Evolutionary conservation across 2,797 vertebrate species (phyloP).

Genomic region (Cryptoprocta ferox): DNA sequence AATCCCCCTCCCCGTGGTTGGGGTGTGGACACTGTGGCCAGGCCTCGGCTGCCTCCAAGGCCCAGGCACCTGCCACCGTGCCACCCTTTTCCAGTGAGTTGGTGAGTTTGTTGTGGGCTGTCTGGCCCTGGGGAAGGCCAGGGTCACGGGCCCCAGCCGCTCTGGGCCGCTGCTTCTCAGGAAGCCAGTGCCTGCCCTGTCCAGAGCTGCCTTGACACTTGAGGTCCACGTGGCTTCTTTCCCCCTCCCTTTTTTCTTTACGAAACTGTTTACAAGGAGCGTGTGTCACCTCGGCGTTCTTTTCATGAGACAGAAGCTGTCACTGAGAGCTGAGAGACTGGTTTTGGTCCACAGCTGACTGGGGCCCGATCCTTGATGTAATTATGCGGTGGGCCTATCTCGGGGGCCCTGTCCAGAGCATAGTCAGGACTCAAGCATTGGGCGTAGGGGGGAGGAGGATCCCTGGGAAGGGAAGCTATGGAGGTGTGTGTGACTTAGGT

Average conservation of each 20-base stretch:
- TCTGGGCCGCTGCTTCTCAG: neutral
- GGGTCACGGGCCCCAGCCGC: neutral
- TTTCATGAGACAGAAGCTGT: conserved; percentile 46
- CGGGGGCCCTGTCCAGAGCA: neutral
- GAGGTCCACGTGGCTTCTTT: conserved; percentile 24
- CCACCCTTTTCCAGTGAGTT: conserved; percentile 70
- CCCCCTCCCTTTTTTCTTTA: neutral
- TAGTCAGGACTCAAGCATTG: neutral
- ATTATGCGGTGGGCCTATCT: conserved; percentile 23
- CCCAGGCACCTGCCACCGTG: conserved; percentile 38
- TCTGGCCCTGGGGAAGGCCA: neutral
- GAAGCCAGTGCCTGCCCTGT: neutral
- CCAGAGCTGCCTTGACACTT: neutral
- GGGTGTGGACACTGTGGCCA: neutral
- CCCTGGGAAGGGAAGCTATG: neutral
- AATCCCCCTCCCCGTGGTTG: rapidly evolving
- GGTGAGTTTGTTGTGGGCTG: conserved; percentile 46
- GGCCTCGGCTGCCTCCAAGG: neutral
- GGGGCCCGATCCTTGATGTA: neutral
- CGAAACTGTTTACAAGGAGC: neutral
- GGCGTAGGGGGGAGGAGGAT: neutral
- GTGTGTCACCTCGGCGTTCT: neutral
- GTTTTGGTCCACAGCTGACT: neutral
- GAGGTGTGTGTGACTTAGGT: neutral
- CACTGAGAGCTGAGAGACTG: neutral